Evolutionary conservation across 1,140 invertebrate species (phyloP), one percentile per base, ranked within the genome.

Genomic region (Drosophila watanabei): DNA sequence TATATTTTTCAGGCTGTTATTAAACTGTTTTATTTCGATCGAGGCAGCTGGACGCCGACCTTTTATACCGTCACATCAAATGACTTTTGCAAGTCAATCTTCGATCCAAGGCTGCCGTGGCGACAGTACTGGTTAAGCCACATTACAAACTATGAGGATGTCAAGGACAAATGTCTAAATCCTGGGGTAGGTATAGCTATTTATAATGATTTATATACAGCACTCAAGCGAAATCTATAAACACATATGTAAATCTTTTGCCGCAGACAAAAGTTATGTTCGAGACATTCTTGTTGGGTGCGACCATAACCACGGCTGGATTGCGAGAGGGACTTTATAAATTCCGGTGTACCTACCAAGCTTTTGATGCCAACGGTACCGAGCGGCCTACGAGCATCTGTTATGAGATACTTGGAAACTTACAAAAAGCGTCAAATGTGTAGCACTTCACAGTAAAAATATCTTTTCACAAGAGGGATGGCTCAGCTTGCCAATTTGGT

Each of bases 111-210:
- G 4, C 13, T 20, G 5, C 18, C 18, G 16, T 75, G 70, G 64
- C 57, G 70, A 33, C 39, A 30, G 2, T 9, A 9, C n/a, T 79
- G 63, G 57, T 43, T 57, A 0, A 1, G 24, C 18, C n/a, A 83
- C n/a, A 0, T 75, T 7, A 46, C 0, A 2, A 83, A 83, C 60
- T 9, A 7, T 1, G 28, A 59, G 5, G 54, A 70, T 14, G 43
- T 75, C 0, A 59, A 41, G 33, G 32, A 65, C 8, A 69, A 58
- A 46, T 83, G 80, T 14, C 0, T 83, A 0, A 18, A 24, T 32
- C 69, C 49, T 14, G 80, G 80, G n/a, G 80, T 82, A 75, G 11
- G 79, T 48, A n/a, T 2, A 24, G 24, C 3, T 24, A 14, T 24
- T 14, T 24, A 48, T 24, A 45, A 11, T 18, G 4, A 5, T 18